Percentiles rank a stretch among this genome's conserved stretches.
Conservation (phyloP, 2,113 vertebrate species). For the Peromyscus polionotus region DNA sequence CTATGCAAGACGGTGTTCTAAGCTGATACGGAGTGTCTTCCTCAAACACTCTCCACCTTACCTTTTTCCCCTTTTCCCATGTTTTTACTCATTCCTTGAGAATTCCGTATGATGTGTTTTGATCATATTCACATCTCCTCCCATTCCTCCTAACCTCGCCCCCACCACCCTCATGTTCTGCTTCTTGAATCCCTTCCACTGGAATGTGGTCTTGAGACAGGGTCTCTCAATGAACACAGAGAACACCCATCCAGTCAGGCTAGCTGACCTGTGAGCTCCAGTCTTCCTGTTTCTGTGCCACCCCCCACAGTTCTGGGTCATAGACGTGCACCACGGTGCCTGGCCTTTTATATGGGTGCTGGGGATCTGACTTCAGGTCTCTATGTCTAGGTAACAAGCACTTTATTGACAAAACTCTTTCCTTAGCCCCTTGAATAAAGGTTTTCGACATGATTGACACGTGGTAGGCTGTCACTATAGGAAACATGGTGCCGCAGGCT, state of each 20-base stretch:
- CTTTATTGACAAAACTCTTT: background rate
- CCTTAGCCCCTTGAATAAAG: background rate
- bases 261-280: background rate
- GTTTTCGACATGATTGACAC: background rate
- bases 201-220: background rate
- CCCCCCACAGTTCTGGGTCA: background rate
- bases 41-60: background rate
- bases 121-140: background rate
- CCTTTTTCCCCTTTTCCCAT: too few species aligned
- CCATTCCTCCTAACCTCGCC: background rate
- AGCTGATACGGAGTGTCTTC: background rate
- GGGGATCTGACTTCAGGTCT: background rate
- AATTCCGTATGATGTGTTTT: background rate
- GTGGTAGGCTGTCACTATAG: background rate
- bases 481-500: fast-evolving
- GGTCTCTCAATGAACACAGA: background rate
- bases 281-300: background rate
- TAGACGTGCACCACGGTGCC: background rate
- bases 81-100: background rate
- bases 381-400: background rate
- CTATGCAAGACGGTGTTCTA: background rate
- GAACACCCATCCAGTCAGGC: background rate
- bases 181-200: background rate
- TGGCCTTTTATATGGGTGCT: background rate
- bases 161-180: too few species aligned